Evolutionary conservation across 2,113 vertebrate genomes (phyloP), one percentile per base, ranked within the genome.

Genomic region (Arizona elegans): DNA sequence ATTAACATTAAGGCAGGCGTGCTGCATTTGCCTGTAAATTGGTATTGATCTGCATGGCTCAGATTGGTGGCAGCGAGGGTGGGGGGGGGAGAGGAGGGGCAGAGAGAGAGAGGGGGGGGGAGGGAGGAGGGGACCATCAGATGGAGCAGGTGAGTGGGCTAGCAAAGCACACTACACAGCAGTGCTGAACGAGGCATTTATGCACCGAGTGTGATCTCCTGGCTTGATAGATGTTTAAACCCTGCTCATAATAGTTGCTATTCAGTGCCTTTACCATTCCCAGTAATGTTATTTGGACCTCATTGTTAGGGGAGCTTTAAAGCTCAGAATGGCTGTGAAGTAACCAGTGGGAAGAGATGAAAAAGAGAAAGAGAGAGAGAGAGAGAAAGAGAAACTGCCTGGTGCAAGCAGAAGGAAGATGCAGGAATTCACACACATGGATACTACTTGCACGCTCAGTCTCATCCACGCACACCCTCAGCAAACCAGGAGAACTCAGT

Each of bases 21-120:
- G 97, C 96, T 92, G 96, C 97, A 94, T 98, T 98, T 97, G 97
- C 97, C 98, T 98, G 98, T 97, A 98, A 98, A 98, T 98, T 97
- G 98, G 97, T 97, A 98, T 98, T 97, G 98, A 98, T 97, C 96
- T 87, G 93, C 92, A 50, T 94, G 95, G 75, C n/a, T 75, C 88
- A 92, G 95, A 56, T 94, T 91, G 55, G 88, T 90, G 92, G 92
- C 55, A 86, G 81, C 13, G 13, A 90, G 70, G 26, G 70, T 17
- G 43, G 54, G 65, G 43, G 43, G 65, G 26, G 53, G 58, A 2
- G 47, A 29, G 85, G 19, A 26, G 29, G 26, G 87, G 26, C 21
- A 23, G 58, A 53, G 52, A 47, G 92, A n/a, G 55, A 86, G 47
- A 4, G 43, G 6, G 58, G 6, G 58, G 17, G n/a, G 23, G 92